Percentiles rank a stretch among this genome's conserved stretches.
Evolutionary conservation across 2,797 vertebrate genomes (phyloP).

Genomic region (Macropus fuliginosus): DNA sequence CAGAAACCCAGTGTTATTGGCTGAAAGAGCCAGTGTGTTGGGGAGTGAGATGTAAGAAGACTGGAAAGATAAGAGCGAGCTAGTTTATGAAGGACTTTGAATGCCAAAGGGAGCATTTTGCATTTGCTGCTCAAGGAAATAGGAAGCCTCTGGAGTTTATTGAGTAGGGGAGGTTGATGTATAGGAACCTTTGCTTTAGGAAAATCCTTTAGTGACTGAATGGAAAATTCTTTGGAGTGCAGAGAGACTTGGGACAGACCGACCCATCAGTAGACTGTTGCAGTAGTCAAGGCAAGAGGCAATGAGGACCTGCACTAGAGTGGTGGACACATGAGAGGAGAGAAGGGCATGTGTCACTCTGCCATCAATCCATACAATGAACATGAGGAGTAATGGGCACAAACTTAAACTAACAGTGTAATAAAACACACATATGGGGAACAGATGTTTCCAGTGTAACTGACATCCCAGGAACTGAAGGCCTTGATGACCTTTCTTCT

Average conservation of each 20-base stretch:
- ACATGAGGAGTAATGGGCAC: background rate
- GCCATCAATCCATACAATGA: background rate
- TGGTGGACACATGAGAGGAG: background rate
- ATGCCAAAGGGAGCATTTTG: background rate
- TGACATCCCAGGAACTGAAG: background rate
- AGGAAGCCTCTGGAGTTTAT: background rate
- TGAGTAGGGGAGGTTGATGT: background rate
- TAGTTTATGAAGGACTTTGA: background rate
- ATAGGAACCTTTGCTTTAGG: background rate
- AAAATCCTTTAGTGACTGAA: background rate
- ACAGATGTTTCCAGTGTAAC: background rate
- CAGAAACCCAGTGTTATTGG: background rate
- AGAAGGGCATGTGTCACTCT: background rate
- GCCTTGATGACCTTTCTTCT: background rate
- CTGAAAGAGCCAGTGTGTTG: background rate
- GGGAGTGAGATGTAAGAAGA: background rate
- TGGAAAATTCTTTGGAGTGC: background rate
- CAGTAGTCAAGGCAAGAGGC: background rate
- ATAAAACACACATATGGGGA: background rate
- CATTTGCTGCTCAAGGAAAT: background rate
- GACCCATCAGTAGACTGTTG: background rate
- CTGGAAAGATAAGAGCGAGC: background rate
- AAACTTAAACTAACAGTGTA: background rate
- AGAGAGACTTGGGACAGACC: background rate
- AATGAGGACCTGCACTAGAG: background rate